These are phyloP conservation scores for Hiodon alosoides DNA, from an alignment of 2,113 vertebrate genomes.

Conservation along the genomic window DNA sequence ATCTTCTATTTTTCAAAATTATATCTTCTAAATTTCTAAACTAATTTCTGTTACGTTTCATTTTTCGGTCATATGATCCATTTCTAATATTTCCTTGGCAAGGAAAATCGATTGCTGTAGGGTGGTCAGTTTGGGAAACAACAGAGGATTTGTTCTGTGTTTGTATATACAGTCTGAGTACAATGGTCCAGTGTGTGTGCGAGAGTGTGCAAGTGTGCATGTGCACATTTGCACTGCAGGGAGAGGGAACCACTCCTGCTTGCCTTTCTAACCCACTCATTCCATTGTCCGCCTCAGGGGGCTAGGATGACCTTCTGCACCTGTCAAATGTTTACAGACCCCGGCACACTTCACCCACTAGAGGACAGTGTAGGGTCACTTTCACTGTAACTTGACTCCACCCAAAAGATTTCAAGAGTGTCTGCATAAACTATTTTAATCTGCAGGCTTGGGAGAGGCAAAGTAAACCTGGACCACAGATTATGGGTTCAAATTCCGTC, in stretches of 20 bases:
- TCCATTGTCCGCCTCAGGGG: not conserved
- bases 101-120: no score
- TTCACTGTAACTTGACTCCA: conserved; percentile 12
- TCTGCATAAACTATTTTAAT: not conserved
- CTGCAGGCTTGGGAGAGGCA: no score
- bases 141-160: no score
- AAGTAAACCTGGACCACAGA: not conserved
- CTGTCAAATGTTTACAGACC: conserved; percentile 16
- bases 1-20: not conserved
- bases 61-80: no score
- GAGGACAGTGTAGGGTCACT: conserved; percentile 4
- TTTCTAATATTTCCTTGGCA: no score
- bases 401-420: not conserved
- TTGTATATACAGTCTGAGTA: no score
- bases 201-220: no score
- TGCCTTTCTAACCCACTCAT: not conserved
- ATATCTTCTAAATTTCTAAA: no score
- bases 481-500: not conserved
- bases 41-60: no score
- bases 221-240: no score
- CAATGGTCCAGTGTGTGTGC: no score
- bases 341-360: not conserved
- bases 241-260: not conserved
- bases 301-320: conserved; percentile 14
- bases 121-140: no score